Conservation (phyloP, 2,113 vertebrate genomes). For the Vicugna pacos region DNA sequence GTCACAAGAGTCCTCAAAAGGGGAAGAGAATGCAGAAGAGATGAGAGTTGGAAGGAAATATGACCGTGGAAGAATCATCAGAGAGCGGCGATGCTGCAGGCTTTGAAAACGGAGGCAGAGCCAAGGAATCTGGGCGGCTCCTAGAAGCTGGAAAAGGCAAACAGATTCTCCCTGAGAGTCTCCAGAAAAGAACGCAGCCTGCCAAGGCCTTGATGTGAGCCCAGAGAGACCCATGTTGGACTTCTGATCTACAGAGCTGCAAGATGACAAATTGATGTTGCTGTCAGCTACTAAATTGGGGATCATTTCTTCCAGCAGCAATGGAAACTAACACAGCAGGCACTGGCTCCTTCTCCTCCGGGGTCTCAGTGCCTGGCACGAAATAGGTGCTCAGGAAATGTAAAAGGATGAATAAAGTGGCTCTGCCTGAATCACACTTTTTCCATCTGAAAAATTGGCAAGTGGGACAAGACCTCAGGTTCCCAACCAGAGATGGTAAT, state of each 20-base stretch:
- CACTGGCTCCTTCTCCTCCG: background rate
- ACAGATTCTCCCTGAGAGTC: background rate
- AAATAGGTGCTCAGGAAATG: background rate
- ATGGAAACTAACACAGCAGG: rapidly evolving
- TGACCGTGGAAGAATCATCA: background rate
- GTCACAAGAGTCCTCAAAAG: background rate
- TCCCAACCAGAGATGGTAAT: background rate
- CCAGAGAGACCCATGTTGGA: background rate
- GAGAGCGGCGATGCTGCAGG: background rate
- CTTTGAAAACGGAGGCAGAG: background rate
- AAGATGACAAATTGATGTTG: rapidly evolving
- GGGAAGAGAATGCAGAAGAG: background rate
- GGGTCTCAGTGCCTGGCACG: background rate
- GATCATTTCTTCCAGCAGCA: background rate
- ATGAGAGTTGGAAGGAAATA: background rate
- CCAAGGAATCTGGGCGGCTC: background rate
- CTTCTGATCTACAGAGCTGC: too few relatives aligned
- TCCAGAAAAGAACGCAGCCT: background rate
- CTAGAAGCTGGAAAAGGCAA: background rate
- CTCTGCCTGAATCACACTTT: background rate
- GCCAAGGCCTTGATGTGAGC: background rate
- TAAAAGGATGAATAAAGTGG: background rate
- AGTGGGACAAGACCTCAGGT: background rate
- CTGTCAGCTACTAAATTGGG: background rate
- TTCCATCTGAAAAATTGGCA: background rate